phyloP scores from a whole-genome alignment of 2,888 invertebrate genomes.

The Xanthia togata region DNA sequence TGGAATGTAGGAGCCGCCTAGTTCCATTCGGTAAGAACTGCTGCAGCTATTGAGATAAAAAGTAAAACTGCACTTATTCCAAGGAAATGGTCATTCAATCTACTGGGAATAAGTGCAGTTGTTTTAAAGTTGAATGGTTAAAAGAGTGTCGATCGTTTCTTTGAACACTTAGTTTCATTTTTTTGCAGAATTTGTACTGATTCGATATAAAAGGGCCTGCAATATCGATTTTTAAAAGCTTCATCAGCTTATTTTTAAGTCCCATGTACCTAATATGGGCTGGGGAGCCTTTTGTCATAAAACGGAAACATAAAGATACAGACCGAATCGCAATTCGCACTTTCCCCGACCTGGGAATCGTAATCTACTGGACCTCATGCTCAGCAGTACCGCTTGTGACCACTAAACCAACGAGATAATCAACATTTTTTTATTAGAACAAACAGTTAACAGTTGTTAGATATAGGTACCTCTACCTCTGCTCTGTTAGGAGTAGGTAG shows the following conservation, averaged over 20 bases:
- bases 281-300: not conserved
- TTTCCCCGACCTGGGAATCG: not conserved
- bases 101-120: constrained; percentile 62
- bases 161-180: constrained; percentile 30
- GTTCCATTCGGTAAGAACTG: constrained; percentile 46
- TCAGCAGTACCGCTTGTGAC: not conserved
- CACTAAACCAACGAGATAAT: not conserved
- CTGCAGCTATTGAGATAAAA: constrained; percentile 63
- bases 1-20: constrained; percentile 68
- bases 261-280: too few relatives aligned
- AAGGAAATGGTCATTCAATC: constrained; percentile 62
- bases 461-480: too few relatives aligned
- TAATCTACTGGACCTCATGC: not conserved
- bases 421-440: not conserved
- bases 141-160: constrained; percentile 45
- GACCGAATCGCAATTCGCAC: not conserved
- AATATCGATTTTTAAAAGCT: not conserved
- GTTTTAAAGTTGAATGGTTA: constrained; percentile 56
- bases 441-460: too few relatives aligned
- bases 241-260: not conserved
- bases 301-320: not conserved
- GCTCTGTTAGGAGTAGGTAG: not conserved
- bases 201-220: not conserved
- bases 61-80: constrained; percentile 64
- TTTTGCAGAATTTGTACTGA: constrained; percentile 13